Evolutionary conservation across 30 jellyfish, hydroid and myxozoan species (phyloP), one percentile per base, ranked within the genome.

Genomic region (Clytia hemisphaerica): DNA sequence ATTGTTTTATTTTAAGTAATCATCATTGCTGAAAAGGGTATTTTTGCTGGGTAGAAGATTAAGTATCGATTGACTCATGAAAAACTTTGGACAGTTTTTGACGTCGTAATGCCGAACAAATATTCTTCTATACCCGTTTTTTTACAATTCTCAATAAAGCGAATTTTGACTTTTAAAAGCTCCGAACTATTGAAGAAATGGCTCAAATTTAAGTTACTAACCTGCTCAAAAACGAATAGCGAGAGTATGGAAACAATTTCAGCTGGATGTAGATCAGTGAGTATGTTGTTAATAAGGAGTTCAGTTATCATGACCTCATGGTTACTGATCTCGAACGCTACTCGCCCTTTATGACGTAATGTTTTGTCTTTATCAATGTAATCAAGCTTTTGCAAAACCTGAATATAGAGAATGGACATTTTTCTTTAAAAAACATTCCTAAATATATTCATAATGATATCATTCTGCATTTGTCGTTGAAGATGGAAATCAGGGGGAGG

Each of bases 181-280:
- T 42, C 19, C 14, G 54, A 21, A 42, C 54, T 42, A 21, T 16
- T 16, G 14, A 0, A 16, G 19, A 42, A 21, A 12, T 61, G 72
- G 22, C 15, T 29, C 15, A 1, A 30, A 58, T 19, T 21, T 61
- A 42, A 18, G 6, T 37, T 12, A 71, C 77, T 18, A 37, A 92
- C 99, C 93, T 61, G 91, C 57, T 92, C 94, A 65, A 89, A 88
- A 35, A 83, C 94, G 51, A 92, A 92, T 40, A 94, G 78, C 10
- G 99, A 92, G 19, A 92, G 88, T 53, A 92, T 49, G n/a, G 99
- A 96, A 31, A 85, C 99, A 38, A 92, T 83, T 69, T 92, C 94
- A 24, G 84, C 31, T 30, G 99, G 94, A 40, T 83, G 88, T 16
- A 83, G 83, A 32, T 92, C 75, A 1, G 92, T 92, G 32, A 92